Evolutionary conservation across 2,797 vertebrate genomes (phyloP).

Genomic region (Falco columbarius): DNA sequence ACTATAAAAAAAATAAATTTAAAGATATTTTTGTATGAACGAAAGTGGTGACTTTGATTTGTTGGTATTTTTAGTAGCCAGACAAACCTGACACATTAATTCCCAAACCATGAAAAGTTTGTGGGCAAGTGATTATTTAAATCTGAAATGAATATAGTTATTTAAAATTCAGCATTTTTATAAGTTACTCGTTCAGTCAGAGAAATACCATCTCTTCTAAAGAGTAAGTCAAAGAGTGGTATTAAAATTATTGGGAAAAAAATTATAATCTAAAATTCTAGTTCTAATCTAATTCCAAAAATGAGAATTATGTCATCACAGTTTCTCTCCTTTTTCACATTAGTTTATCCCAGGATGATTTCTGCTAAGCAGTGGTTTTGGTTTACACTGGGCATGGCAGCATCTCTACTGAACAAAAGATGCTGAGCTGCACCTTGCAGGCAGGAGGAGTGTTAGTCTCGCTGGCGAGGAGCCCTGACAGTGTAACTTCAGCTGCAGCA

Average conservation of each 20-base stretch:
- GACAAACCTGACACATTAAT: not conserved
- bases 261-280: not conserved
- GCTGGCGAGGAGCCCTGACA: not conserved
- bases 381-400: not conserved
- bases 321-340: not conserved
- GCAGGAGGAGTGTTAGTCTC: not conserved
- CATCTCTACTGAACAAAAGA: not conserved
- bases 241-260: not conserved
- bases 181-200: not conserved
- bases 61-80: not conserved
- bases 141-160: not conserved
- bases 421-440: not conserved
- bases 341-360: not conserved
- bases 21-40: not conserved
- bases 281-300: not conserved
- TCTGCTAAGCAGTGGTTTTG: not conserved
- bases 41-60: not conserved
- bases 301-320: not conserved
- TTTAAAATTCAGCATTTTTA: not conserved
- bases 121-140: not conserved
- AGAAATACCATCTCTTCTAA: not conserved
- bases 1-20: not conserved
- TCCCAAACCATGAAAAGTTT: not conserved
- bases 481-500: conserved; percentile 2
- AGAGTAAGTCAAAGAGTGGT: not conserved